These are phyloP conservation scores for Hirtodrosophila trivittata DNA, from an alignment of 2,888 invertebrate species.

Conservation along the genomic window DNA sequence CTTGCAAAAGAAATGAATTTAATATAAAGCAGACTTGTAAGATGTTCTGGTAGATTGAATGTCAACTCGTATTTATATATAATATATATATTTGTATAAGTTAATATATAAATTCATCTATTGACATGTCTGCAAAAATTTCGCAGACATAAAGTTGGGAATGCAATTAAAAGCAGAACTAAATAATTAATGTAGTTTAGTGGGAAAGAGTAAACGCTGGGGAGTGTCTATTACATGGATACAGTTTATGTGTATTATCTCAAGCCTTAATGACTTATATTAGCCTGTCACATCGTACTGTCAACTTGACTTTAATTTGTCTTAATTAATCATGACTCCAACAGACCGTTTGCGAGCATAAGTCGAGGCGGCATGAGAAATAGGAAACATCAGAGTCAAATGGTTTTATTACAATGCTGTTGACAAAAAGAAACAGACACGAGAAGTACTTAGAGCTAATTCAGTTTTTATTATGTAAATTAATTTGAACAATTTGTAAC, in stretches of 20 bases:
- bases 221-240: too few relatives aligned
- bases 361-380: slow-evolving; percentile 24
- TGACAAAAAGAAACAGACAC: slow-evolving; percentile 10
- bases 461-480: slow-evolving; percentile 75
- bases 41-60: too few relatives aligned
- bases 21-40: too few relatives aligned
- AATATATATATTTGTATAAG: too few relatives aligned
- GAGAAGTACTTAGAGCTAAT: slow-evolving; percentile 53
- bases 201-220: too few relatives aligned
- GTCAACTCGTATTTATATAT: too few relatives aligned
- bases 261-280: slow-evolving; percentile 9
- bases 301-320: slow-evolving; percentile 56
- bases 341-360: slow-evolving; percentile 26
- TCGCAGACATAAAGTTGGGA: too few relatives aligned
- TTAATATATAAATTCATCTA: too few relatives aligned
- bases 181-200: too few relatives aligned
- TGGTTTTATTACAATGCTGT: slow-evolving; percentile 35
- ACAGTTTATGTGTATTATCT: not conserved
- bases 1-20: too few relatives aligned
- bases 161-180: too few relatives aligned
- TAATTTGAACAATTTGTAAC: slow-evolving; percentile 66
- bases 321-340: slow-evolving; percentile 59
- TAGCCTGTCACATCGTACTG: slow-evolving; percentile 22
- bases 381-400: slow-evolving; percentile 29
- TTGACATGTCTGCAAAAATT: too few relatives aligned